Base-by-base conservation (phyloP, 2,797 vertebrate genomes). In the Octomys mimax region DNA sequence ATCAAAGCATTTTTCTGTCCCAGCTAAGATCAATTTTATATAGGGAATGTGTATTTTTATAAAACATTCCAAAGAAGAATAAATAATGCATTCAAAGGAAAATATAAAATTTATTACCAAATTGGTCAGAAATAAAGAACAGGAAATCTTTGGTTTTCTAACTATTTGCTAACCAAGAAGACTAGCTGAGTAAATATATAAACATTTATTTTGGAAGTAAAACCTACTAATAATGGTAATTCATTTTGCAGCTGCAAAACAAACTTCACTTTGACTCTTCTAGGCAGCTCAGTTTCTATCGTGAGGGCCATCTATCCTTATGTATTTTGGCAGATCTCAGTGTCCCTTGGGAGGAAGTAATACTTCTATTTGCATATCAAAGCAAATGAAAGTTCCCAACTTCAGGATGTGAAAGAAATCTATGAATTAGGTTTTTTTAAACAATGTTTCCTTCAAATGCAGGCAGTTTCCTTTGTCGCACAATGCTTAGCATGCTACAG, bases 301-400 rank as follows among this genome's bases (percentile, higher is more conserved):
- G 97, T 97, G 96, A 98, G 98, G 98, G 97, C 98, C 98, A 98
- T 98, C 97, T 98, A 98, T 95, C 93, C 97, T 94, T 98, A 98
- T 99, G 97, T 98, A 92, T 92, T 96, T 99, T 99, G 99, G 99
- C 98, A 16, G 1, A n/a, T 2, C 46, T 97, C 98, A 99, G 97
- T 73, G 97, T 98, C 98, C 98, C 98, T 98, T 95, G 98, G 98
- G 98, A 98, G 98, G 99, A 99, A 98, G 98, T 98, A 98, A 99
- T 98, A 98, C 98, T 95, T 92, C 91, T 18, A 98, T 99, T 99
- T 99, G 97, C 99, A 99, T 99, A 99, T 99, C 98, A 99, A 99
- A 99, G 99, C 96, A 78, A 96, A 98, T 97, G 97, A 98, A 98
- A 94, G 96, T 97, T 95, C 98, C 98, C 98, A 98, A 96, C 97